Evolutionary conservation across 1,140 invertebrate species (phyloP), one percentile per base, ranked within the genome.

Genomic region (Drosophila sucinea): DNA sequence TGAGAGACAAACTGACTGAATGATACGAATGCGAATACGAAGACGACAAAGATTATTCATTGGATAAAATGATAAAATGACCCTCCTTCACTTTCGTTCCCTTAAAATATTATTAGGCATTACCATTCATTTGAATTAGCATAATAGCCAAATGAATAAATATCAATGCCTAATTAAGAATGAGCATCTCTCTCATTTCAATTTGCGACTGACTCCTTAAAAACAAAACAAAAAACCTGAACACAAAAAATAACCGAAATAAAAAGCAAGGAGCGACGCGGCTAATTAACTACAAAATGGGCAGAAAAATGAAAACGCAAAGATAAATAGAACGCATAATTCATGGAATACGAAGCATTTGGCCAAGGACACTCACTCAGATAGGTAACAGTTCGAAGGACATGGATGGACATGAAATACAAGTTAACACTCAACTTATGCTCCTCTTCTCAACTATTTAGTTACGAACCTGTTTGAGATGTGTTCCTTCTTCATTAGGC

Each of bases 221-320:
- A 40, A 58, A 29, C 33, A 47, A 47, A 27, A 8, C 8, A 8
- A 0, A 51, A 51, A 51, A 25, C 2, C 3, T 8, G 25, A 47
- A 2, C 6, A 1, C 44, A 4, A 25, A 51, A 51, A 51, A 17
- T 17, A 17, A 17, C 17, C 17, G 17, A 17, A 17, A 17, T 17
- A 0, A 17, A 17, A 17, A 17, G 17, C 17, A 17, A 17, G 17
- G 17, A 17, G 17, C 17, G 17, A 17, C 17, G 17, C 30, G 73
- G 56, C 71, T 75, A 75, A 75, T 77, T 77, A 77, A 77, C 60
- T 76, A 70, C 57, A 70, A 69, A 77, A 76, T 77, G 75, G 69
- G 74, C 62, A 76, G 76, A 70, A 76, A 77, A 77, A 77, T 77
- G 60, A 29, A 27, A 11, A 47, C 29, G 10, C 17, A 27, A 30